Conservation (phyloP, 2,797 vertebrate genomes). For the Ciconia nigra region DNA sequence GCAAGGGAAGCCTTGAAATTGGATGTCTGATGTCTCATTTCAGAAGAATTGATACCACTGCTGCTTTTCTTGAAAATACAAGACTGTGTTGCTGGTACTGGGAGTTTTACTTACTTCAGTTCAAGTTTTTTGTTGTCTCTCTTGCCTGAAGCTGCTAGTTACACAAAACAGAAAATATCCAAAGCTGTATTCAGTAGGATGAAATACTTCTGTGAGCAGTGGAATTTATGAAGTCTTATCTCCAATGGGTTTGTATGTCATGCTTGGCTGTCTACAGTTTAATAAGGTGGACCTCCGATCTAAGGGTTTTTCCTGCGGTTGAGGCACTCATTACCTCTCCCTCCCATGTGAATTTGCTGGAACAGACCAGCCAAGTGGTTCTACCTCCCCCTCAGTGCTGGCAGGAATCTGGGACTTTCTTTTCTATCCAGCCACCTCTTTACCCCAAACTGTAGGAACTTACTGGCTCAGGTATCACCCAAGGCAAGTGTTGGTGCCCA, state of each 20-base stretch:
- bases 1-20: slow-evolving; percentile 1
- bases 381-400: background rate
- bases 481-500: background rate
- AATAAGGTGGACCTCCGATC: background rate
- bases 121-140: background rate
- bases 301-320: background rate
- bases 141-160: slow-evolving; percentile 6
- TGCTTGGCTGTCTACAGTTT: background rate
- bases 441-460: background rate
- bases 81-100: rapidly evolving
- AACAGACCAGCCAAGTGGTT: background rate
- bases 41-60: background rate
- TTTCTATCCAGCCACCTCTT: background rate
- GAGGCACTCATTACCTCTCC: background rate
- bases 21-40: slow-evolving; percentile 29
- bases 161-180: background rate
- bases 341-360: background rate
- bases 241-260: background rate
- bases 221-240: background rate
- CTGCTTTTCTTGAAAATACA: background rate
- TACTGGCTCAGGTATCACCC: background rate
- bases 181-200: background rate
- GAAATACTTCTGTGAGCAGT: background rate
- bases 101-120: background rate
- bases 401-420: background rate